Evolutionary conservation across 1,140 invertebrate species (phyloP).

Genomic region (Choristoneura fumiferana): DNA sequence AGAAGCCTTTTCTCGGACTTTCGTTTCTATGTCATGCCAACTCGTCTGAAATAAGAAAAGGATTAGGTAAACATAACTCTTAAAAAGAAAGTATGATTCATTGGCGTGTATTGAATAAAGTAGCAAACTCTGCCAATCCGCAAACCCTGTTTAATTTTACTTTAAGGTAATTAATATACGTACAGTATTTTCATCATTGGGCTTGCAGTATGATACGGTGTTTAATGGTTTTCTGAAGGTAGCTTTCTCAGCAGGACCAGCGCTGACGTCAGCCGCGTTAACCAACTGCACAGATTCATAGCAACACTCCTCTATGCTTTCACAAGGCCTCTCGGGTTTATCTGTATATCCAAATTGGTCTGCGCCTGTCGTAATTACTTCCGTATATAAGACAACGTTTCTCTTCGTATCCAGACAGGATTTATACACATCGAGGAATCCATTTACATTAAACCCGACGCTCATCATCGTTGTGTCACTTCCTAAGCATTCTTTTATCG

Average conservation of each 20-base stretch:
- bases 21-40: neutral
- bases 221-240: neutral
- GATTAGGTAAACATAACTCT: too few species aligned
- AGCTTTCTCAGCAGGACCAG: constrained; percentile 4
- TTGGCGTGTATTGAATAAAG: too few species aligned
- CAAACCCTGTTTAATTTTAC: too few species aligned
- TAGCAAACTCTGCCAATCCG: too few species aligned
- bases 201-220: neutral
- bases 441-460: neutral
- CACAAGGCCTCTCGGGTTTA: neutral
- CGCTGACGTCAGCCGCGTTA: neutral
- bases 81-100: neutral
- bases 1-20: neutral
- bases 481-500: neutral
- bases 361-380: neutral
- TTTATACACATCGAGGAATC: neutral
- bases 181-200: neutral
- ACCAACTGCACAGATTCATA: constrained; percentile 1
- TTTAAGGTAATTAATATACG: neutral
- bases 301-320: neutral
- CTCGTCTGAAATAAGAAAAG: constrained; percentile 6
- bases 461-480: neutral
- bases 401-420: neutral
- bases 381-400: constrained; percentile 3
- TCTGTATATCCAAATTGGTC: neutral